Percentiles rank a stretch among this genome's conserved stretches.
phyloP scores from a whole-genome alignment of 2,797 vertebrate species.

The Leptodactylus fallax region DNA sequence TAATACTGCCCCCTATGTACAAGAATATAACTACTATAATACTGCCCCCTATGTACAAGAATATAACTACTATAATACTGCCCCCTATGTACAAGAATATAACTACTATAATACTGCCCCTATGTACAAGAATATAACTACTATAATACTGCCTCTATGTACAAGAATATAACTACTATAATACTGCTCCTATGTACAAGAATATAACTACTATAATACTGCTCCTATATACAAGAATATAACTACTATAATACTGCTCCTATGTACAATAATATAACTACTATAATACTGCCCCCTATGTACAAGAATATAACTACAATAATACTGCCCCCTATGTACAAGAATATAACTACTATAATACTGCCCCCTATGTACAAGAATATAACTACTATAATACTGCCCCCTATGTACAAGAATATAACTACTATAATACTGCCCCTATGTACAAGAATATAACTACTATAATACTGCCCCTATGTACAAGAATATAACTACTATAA shows the following conservation, averaged over 20 bases:
- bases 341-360: slow-evolving; percentile 10
- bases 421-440: slow-evolving; percentile 15
- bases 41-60: neutral
- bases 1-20: neutral
- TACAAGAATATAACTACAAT: neutral
- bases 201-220: too few relatives aligned
- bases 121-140: neutral
- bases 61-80: slow-evolving; percentile 11
- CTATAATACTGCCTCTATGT: slow-evolving; percentile 1
- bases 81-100: slow-evolving; percentile 1
- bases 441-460: slow-evolving; percentile 10
- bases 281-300: too few relatives aligned
- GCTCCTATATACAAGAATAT: too few relatives aligned
- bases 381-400: slow-evolving; percentile 20
- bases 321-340: neutral
- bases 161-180: slow-evolving; percentile 17
- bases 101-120: neutral
- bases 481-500: slow-evolving; percentile 13
- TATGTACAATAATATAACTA: too few relatives aligned
- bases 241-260: too few relatives aligned
- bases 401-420: neutral
- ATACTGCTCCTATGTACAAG: neutral
- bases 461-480: slow-evolving; percentile 9
- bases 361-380: neutral
- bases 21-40: slow-evolving; percentile 18